Base-by-base conservation (phyloP, 1,140 invertebrate genomes). In the Aphis craccivora region DNA sequence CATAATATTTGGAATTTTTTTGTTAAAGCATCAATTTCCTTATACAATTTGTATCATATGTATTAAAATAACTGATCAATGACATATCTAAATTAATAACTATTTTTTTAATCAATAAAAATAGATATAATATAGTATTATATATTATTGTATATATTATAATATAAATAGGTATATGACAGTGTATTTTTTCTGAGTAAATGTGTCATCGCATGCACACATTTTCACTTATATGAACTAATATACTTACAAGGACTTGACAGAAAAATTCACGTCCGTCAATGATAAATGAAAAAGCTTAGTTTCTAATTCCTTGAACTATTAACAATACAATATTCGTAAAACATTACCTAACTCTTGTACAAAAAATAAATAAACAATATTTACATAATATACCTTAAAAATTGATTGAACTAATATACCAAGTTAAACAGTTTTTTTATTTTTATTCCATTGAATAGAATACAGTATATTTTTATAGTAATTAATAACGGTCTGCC, bases 251-350 rank as follows among this genome's bases (percentile, higher is more conserved):
- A 67, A 67, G 60, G 60, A 67, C 60, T 67, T 67, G 60, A n/a
- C 30, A 67, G 60, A 67, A 67, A 67, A 67, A n/a, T 67, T 30
- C 30, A 67, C 9, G 60, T n/a, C 60, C 30, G 60, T 67, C 60
- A 67, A 67, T 67, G 60, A 67, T 30, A 67, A 67, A 67, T n/a
- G 60, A 67, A 67, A 67, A 67, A 30, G 60, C 30, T 67, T 67
- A n/a, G 60, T 67, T 67, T 67, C 60, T n/a, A 67, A 67, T 67
- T 67, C 60, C 60, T 67, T 67, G 60, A 67, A 67, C 60, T 67
- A 30, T 4, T 67, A 9, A 67, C 60, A 67, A 67, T n/a, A n/a
- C 30, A n/a, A 67, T 51, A 20, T 67, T 67, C 60, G n/a, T 11
- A 30, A 60, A 60, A 11, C 25, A 60, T 67, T 67, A 67, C 60